Base-by-base conservation (phyloP, 92 coral and sea anemone genomes). In the Porites divaricata region DNA sequence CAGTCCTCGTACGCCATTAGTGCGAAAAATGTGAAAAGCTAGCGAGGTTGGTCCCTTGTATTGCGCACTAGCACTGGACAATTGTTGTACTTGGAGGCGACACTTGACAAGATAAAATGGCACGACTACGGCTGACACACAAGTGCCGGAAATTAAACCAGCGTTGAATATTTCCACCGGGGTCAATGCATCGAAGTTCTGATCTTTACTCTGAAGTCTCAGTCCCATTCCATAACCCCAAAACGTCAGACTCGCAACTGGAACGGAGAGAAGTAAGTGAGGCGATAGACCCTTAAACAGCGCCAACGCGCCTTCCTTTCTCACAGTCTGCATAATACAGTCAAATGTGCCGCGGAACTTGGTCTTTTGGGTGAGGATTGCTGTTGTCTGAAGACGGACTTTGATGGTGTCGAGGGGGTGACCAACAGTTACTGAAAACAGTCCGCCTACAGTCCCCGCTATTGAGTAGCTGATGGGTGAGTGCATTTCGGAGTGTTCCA, bases 331-430 rank as follows among this genome's bases (percentile, higher is more conserved):
- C n/a, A 25, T 81, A 1, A 92, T 75, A 53, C 96, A 91, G 75
- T 96, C 96, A 52, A 93, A 62, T 22, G 95, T 90, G 15, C 98
- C 98, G 6, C 89, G 72, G 56, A 87, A 95, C 58, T 75, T 76
- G 2, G 93, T 84, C n/a, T 83, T 79, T 8, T 92, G 95, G 51
- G 81, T 76, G 35, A 87, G 88, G 63, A 74, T 66, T 16, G 93
- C 87, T 50, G 87, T 89, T 50, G 97, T 85, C 83, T 96, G 98
- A 1, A 96, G 93, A 25, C 98, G 98, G 64, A 95, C 98, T 74
- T 96, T 96, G 83, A 96, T 83, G 54, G 98, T 96, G 81, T 96
- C 98, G 8, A 96, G 86, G 13, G 98, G 98, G 75, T 94, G 98
- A 11, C 98, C 98, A 8, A 92, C 98, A 10, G 86, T 77, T 77